Evolutionary conservation across 2,888 invertebrate genomes (phyloP).

Genomic region (Dicyrtomina minuta): DNA sequence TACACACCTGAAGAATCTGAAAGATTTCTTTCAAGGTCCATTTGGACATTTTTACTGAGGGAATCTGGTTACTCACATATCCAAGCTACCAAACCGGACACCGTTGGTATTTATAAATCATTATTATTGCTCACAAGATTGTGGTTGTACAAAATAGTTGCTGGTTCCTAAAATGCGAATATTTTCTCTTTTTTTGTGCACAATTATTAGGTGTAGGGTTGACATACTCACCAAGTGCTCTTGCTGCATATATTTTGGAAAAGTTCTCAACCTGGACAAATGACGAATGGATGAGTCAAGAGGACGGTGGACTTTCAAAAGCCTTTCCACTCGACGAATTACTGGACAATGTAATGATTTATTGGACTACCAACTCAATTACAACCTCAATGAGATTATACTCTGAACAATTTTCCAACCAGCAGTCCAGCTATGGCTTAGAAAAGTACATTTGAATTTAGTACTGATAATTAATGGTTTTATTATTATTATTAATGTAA

Average conservation of each 20-base stretch:
- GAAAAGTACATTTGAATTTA: background rate
- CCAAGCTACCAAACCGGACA: slow-evolving; percentile 86
- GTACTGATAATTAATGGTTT: background rate
- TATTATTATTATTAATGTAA: too few species aligned
- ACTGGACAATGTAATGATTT: slow-evolving; percentile 62
- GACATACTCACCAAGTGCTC: slow-evolving; percentile 58
- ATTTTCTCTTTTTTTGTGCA: background rate
- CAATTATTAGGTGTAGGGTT: slow-evolving; percentile 16
- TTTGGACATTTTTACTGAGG: slow-evolving; percentile 54
- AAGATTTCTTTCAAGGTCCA: slow-evolving; percentile 46
- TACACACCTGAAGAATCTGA: slow-evolving; percentile 54
- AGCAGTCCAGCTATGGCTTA: background rate
- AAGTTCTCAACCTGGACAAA: slow-evolving; percentile 65
- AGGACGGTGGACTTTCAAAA: slow-evolving; percentile 68
- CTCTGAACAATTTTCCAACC: slow-evolving; percentile 55
- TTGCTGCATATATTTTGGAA: slow-evolving; percentile 62
- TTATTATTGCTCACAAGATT: background rate
- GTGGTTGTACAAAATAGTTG: too few species aligned
- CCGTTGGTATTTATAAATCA: slow-evolving; percentile 65
- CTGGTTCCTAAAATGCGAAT: too few species aligned
- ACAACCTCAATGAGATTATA: slow-evolving; percentile 59
- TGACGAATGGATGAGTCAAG: slow-evolving; percentile 37
- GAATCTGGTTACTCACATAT: slow-evolving; percentile 67
- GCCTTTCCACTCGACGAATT: slow-evolving; percentile 69
- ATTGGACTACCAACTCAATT: slow-evolving; percentile 60